Conservation (phyloP, 2,113 vertebrate genomes). For the Xenotilapia flavipinnis region DNA sequence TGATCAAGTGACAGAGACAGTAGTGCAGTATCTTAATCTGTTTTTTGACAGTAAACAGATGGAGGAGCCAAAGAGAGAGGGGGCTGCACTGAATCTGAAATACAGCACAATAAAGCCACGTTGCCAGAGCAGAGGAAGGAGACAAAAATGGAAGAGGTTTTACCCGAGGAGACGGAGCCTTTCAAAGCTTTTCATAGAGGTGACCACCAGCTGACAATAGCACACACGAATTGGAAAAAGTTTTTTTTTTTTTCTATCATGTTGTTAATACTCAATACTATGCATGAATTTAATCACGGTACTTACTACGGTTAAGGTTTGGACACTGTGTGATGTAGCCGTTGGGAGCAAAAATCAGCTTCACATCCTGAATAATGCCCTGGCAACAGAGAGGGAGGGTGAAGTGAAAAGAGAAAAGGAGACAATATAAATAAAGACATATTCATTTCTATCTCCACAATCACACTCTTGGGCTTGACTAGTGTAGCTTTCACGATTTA, state of each 20-base stretch:
- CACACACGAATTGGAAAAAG: background rate
- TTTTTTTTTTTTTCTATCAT: background rate
- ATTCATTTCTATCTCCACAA: background rate
- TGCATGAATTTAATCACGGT: background rate
- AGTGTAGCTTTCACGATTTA: background rate
- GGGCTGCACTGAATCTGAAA: background rate
- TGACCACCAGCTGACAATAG: background rate
- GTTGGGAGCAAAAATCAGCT: slow-evolving; percentile 88
- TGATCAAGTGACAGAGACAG: slow-evolving; percentile 41
- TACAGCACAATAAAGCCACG: background rate
- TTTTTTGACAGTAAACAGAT: slow-evolving; percentile 29
- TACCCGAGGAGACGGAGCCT: background rate
- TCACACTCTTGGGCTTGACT: background rate
- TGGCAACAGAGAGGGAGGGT: slow-evolving; percentile 39
- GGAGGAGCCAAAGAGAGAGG: background rate
- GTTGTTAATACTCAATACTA: background rate
- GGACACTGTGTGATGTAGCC: slow-evolving; percentile 92
- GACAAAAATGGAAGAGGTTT: background rate
- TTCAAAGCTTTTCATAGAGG: background rate
- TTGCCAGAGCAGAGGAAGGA: background rate
- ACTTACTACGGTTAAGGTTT: slow-evolving; percentile 96
- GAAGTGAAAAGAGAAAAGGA: background rate
- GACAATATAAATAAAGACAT: background rate
- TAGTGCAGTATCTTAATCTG: slow-evolving; percentile 36
- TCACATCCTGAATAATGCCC: slow-evolving; percentile 93